phyloP scores from a whole-genome alignment of 2,797 vertebrate genomes.

The Ceryle rudis region DNA sequence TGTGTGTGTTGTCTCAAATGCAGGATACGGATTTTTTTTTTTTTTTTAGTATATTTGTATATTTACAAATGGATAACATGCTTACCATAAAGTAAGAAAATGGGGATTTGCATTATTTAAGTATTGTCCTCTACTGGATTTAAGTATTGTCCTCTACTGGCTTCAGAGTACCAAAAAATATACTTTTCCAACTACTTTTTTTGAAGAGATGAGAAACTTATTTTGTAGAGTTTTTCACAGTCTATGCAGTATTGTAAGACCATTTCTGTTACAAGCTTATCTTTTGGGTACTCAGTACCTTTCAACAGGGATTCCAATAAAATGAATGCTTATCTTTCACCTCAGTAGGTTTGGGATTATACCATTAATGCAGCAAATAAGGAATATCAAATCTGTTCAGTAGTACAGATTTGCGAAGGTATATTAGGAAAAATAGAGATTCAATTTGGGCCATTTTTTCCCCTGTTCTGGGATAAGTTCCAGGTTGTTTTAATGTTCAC shows the following conservation, averaged over 20 bases:
- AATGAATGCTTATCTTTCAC: slow-evolving; percentile 36
- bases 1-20: background rate
- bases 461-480: background rate
- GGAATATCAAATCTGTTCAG: background rate
- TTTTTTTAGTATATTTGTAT: background rate
- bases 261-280: slow-evolving; percentile 35
- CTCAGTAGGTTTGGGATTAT: slow-evolving; percentile 38
- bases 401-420: background rate
- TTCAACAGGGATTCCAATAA: slow-evolving; percentile 8
- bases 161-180: background rate
- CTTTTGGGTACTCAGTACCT: slow-evolving; percentile 31
- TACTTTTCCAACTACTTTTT: background rate
- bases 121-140: background rate
- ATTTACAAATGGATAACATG: background rate
- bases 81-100: background rate
- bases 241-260: background rate
- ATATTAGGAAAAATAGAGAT: background rate
- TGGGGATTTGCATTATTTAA: background rate
- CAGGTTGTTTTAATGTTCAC: background rate
- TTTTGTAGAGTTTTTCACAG: background rate
- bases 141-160: background rate
- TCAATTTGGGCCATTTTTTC: background rate
- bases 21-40: background rate
- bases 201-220: background rate
- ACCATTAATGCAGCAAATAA: slow-evolving; percentile 38